These are phyloP conservation scores for Cyanistes caeruleus DNA, from an alignment of 2,113 vertebrate species.

Conservation along the genomic window DNA sequence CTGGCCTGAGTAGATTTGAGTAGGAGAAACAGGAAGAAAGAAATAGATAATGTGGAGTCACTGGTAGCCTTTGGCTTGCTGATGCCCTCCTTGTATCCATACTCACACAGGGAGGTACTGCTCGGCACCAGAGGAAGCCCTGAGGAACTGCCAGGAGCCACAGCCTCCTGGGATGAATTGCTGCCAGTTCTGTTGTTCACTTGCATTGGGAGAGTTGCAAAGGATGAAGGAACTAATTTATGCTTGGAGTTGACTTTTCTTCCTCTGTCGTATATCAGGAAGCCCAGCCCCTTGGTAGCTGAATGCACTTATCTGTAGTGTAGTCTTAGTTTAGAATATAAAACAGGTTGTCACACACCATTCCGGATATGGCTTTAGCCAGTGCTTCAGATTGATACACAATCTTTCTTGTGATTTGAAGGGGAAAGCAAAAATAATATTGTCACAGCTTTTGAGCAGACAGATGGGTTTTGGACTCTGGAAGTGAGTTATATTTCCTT, in stretches of 20 bases:
- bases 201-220: neutral
- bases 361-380: neutral
- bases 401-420: slow-evolving; percentile 52
- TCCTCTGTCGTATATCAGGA: neutral
- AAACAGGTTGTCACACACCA: slow-evolving; percentile 8
- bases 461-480: slow-evolving; percentile 5
- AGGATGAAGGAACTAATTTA: neutral
- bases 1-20: neutral
- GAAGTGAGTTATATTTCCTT: slow-evolving; percentile 48
- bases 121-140: neutral
- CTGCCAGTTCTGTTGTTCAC: neutral
- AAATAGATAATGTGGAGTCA: no score
- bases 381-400: slow-evolving; percentile 10
- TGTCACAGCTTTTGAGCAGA: slow-evolving; percentile 39
- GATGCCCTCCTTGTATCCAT: accelerated
- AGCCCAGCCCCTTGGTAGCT: neutral
- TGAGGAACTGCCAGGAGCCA: neutral
- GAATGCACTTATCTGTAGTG: slow-evolving; percentile 1
- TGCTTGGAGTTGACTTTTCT: neutral
- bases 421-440: slow-evolving; percentile 60
- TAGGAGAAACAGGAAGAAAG: neutral
- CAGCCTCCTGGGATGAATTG: neutral
- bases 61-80: neutral
- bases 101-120: neutral
- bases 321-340: neutral